These are phyloP conservation scores for Cossypha polioptera DNA, from an alignment of 2,797 vertebrate species.

Conservation along the genomic window DNA sequence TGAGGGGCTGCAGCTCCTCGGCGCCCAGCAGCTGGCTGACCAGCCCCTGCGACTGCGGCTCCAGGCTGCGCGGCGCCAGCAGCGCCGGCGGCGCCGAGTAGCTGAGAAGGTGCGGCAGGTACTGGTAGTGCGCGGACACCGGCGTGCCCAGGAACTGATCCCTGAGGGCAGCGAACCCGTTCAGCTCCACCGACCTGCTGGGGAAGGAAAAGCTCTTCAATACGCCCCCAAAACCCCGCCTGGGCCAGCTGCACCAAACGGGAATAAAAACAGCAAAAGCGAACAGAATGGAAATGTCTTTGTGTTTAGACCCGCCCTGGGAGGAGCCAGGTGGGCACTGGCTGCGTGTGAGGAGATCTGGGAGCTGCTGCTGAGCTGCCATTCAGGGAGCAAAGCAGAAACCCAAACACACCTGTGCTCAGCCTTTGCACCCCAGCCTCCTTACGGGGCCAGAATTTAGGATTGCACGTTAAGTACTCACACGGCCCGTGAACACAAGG, in stretches of 20 bases:
- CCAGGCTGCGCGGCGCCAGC: slow-evolving; percentile 87
- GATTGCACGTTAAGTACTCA: neutral
- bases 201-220: neutral
- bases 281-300: neutral
- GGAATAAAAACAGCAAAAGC: neutral
- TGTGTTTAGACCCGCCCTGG: neutral
- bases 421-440: neutral
- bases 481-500: neutral
- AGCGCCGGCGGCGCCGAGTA: slow-evolving; percentile 88
- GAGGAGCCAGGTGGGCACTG: fast-evolving
- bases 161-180: slow-evolving; percentile 92
- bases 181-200: slow-evolving; percentile 94
- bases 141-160: slow-evolving; percentile 94
- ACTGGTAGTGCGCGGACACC: slow-evolving; percentile 91
- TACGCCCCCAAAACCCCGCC: neutral
- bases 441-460: neutral
- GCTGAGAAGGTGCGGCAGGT: slow-evolving; percentile 94
- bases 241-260: fast-evolving
- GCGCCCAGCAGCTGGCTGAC: slow-evolving; percentile 93
- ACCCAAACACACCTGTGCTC: neutral
- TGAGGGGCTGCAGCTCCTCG: slow-evolving; percentile 89
- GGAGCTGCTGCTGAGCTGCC: neutral
- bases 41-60: slow-evolving; percentile 91
- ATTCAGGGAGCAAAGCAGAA: neutral
- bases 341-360: neutral